phyloP scores from a whole-genome alignment of 2,113 vertebrate species.

The Equus przewalskii region DNA sequence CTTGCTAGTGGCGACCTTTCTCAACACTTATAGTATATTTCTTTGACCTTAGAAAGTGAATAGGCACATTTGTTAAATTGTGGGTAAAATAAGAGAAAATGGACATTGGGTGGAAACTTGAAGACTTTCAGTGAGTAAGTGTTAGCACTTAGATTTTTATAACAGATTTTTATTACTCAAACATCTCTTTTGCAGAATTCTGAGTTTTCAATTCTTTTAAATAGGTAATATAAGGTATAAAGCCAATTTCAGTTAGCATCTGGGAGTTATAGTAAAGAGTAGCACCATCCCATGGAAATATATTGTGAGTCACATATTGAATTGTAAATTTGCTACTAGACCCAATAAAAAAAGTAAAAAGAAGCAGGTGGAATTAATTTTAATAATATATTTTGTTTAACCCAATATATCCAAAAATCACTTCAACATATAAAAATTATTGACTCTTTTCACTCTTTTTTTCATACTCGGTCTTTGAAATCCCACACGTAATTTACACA shows the following conservation, averaged over 20 bases:
- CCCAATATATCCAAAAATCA: neutral
- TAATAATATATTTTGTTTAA: conserved; percentile 17
- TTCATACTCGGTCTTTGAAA: neutral
- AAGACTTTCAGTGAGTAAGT: neutral
- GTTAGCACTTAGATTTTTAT: neutral
- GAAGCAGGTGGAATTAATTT: neutral
- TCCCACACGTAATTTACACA: neutral
- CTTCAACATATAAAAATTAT: neutral
- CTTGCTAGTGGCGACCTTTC: neutral
- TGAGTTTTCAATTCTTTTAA: neutral
- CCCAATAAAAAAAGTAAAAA: neutral
- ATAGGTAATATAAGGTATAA: neutral
- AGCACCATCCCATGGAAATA: neutral
- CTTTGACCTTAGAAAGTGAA: neutral
- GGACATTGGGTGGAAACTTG: neutral
- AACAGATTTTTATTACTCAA: neutral
- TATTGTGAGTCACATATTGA: neutral
- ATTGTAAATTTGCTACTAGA: neutral
- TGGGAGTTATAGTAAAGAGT: neutral
- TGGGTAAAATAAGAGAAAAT: neutral
- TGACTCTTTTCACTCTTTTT: neutral
- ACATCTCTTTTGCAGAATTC: neutral
- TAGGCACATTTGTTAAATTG: neutral
- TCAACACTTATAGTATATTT: neutral
- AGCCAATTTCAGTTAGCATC: neutral